These are phyloP conservation scores for Conger conger DNA, from an alignment of 2,113 vertebrate genomes.

Conservation along the genomic window DNA sequence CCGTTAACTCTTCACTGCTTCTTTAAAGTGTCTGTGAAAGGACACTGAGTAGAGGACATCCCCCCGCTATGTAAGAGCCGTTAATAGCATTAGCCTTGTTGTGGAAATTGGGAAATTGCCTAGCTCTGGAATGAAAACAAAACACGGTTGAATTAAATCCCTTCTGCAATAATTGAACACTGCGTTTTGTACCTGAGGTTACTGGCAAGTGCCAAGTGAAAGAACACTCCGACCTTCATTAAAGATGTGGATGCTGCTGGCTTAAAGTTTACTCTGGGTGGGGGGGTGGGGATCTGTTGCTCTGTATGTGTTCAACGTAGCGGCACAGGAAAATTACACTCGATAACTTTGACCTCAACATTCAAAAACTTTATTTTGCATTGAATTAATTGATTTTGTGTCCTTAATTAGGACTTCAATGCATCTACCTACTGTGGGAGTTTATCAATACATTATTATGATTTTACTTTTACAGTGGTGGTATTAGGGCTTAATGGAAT, in stretches of 20 bases:
- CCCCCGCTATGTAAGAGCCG: constrained; percentile 22
- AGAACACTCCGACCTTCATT: constrained; percentile 23
- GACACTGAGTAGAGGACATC: constrained; percentile 56
- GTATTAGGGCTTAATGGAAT: no score
- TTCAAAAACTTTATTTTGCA: background rate
- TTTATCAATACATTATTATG: no score
- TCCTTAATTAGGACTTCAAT: background rate
- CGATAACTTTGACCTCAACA: background rate
- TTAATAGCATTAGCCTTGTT: constrained; percentile 36
- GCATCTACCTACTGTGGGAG: no score
- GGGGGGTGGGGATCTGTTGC: background rate
- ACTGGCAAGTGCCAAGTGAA: constrained; percentile 1
- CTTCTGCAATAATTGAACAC: constrained; percentile 22
- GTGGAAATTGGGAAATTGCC: constrained; percentile 32
- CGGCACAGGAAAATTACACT: background rate
- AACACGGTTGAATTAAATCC: constrained; percentile 26
- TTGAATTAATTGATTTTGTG: background rate
- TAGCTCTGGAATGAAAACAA: constrained; percentile 35
- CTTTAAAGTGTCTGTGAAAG: constrained; percentile 45
- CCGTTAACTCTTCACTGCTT: constrained; percentile 24
- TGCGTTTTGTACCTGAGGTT: constrained; percentile 15
- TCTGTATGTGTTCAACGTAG: background rate
- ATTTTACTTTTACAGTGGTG: no score
- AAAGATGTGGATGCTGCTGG: background rate
- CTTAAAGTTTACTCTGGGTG: background rate